These are phyloP conservation scores for Cebus imitator DNA, from an alignment of 2,113 vertebrate genomes.

Conservation along the genomic window DNA sequence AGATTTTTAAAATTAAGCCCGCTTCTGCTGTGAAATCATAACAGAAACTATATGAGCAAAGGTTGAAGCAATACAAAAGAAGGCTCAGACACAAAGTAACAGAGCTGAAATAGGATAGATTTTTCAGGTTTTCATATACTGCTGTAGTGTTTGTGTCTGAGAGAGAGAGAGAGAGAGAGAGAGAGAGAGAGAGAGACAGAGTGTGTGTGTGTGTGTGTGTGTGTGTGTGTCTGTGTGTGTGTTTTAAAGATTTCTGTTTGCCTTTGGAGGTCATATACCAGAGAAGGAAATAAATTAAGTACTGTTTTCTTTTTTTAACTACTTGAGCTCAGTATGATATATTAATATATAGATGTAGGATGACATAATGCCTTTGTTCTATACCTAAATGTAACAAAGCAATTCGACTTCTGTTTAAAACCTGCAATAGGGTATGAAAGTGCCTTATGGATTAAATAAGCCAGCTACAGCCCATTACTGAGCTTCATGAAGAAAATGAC, in stretches of 20 bases:
- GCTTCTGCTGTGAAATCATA: background rate
- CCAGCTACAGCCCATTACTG: slow-evolving; percentile 51
- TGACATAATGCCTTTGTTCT: slow-evolving; percentile 65
- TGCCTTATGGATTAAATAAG: slow-evolving; percentile 42
- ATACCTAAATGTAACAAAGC: slow-evolving; percentile 55
- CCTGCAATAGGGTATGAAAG: slow-evolving; percentile 50
- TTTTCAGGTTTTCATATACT: background rate
- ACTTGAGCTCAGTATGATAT: background rate
- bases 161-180: no score
- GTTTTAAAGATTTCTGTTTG: background rate
- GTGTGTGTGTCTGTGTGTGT: no score
- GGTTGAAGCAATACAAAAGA: background rate
- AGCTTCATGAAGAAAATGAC: slow-evolving; percentile 63
- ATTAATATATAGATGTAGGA: background rate
- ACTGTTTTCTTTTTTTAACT: background rate
- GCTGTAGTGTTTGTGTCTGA: background rate
- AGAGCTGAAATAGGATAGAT: background rate
- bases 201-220: no score
- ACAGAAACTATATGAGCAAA: background rate
- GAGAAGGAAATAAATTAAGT: background rate
- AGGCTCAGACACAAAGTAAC: background rate
- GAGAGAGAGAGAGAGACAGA: no score
- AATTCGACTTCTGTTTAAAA: slow-evolving; percentile 66
- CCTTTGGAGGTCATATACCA: background rate
- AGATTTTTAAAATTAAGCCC: slow-evolving; percentile 13